Base-by-base conservation (phyloP, 2,113 vertebrate genomes). In the Lutjanus erythropterus region DNA sequence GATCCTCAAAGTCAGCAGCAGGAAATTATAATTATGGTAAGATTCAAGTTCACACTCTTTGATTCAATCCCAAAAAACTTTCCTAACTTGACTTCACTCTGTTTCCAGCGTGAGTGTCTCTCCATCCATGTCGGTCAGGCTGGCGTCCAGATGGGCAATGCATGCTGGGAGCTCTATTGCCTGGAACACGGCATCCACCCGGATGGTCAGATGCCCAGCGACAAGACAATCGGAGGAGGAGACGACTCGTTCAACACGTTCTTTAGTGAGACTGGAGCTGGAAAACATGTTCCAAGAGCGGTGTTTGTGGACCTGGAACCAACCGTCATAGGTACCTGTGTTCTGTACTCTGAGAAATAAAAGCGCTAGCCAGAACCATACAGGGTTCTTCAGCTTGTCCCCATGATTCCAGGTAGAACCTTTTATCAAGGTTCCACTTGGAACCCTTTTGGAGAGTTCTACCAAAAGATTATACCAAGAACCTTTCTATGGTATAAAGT, bases 161-260 rank as follows among this genome's bases (percentile, higher is more conserved):
- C 96, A 73, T 97, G 96, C 86, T 98, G 96, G 97, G 96, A 98
- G 82, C 91, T 97, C 0, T 97, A 97, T 42, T 97, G 97, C 84
- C 94, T 98, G 35, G 97, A 98, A 87, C 96, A 98, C 0, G 96
- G 96, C 14, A 97, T 98, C 88, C 93, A 94, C n/a, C 91, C 89
- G 0, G 88, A 93, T 10, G 91, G 92, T 8, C 92, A 92, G 86
- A 93, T 93, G 92, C 92, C 91, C 42, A 91, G 91, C 5, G 91
- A 93, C 66, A 93, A 92, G 77, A 91, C 89, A 31, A 90, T 93
- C 10, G 91, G 92, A 18, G 88, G 92, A 2, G 92, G 92, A 47
- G 93, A 94, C 3, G 93, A 94, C 75, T 93, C 92, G 65, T n/a
- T 93, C 58, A 94, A 93, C 87, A 94, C 91, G 23, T 94, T 94